phyloP scores from a whole-genome alignment of 2,888 invertebrate genomes.

The Synergus umbraculus region DNA sequence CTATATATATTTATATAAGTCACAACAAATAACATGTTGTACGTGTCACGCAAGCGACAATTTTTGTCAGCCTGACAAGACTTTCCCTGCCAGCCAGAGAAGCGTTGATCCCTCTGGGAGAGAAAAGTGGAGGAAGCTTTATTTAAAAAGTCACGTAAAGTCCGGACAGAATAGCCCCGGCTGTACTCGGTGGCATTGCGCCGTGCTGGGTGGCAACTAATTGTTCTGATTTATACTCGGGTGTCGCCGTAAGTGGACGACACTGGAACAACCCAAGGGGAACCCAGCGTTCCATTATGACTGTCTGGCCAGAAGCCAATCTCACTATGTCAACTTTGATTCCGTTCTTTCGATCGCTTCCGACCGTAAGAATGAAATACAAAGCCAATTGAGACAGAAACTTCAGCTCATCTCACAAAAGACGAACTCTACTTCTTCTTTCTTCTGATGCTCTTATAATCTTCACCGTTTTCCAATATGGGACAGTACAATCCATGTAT shows the following conservation, averaged over 20 bases:
- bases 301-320: constrained; percentile 67
- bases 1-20: too few relatives aligned
- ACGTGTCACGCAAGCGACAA: neutral
- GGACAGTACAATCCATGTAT: too few relatives aligned
- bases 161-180: constrained; percentile 37
- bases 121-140: constrained; percentile 36
- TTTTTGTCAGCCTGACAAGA: constrained; percentile 5
- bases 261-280: constrained; percentile 57
- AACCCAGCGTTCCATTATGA: constrained; percentile 66
- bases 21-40: neutral
- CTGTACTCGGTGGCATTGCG: constrained; percentile 25
- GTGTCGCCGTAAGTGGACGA: constrained; percentile 52
- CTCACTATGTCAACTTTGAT: constrained; percentile 14
- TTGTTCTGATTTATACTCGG: constrained; percentile 64
- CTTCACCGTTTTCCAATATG: too few relatives aligned
- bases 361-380: constrained; percentile 9
- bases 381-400: neutral
- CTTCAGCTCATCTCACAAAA: neutral
- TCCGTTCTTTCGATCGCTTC: constrained; percentile 34
- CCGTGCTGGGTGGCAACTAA: constrained; percentile 56
- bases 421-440: neutral
- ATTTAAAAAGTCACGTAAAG: constrained; percentile 41
- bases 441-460: too few relatives aligned
- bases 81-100: neutral
- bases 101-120: constrained; percentile 37